These are phyloP conservation scores for Amphimedon queenslandica DNA, from an alignment of 37 sponge, comb jelly and placozoan genomes.

Conservation along the genomic window DNA sequence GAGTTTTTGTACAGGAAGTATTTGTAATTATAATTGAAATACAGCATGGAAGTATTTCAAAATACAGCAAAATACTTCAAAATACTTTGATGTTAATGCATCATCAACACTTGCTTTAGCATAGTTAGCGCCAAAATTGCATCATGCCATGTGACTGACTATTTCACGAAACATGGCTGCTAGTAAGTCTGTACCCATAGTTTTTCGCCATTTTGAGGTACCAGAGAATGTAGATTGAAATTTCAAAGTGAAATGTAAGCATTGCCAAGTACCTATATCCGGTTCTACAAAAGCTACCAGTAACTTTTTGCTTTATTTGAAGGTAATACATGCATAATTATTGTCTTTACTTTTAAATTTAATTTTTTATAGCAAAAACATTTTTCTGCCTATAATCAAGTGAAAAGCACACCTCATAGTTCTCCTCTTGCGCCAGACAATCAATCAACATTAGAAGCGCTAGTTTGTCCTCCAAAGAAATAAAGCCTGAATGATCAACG, in stretches of 20 bases:
- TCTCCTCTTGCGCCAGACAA: background rate
- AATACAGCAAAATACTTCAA: no score
- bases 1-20: no score
- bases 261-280: conserved; percentile 15
- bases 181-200: no score
- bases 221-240: conserved; percentile 19
- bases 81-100: no score
- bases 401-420: background rate
- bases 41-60: no score
- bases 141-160: no score
- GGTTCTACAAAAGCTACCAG: conserved; percentile 14
- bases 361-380: no score
- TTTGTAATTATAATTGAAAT: no score
- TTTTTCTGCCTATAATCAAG: no score
- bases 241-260: conserved; percentile 22
- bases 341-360: background rate
- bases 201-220: conserved; percentile 5
- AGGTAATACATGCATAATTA: conserved; percentile 5
- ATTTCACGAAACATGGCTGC: no score
- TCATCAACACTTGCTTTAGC: no score
- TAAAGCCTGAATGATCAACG: conserved; percentile 6
- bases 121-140: no score
- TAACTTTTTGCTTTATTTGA: conserved; percentile 7
- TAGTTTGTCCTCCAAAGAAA: conserved; percentile 1
- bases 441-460: background rate